phyloP scores from a whole-genome alignment of 2,888 invertebrate genomes.

The Sicus ferrugineus region DNA sequence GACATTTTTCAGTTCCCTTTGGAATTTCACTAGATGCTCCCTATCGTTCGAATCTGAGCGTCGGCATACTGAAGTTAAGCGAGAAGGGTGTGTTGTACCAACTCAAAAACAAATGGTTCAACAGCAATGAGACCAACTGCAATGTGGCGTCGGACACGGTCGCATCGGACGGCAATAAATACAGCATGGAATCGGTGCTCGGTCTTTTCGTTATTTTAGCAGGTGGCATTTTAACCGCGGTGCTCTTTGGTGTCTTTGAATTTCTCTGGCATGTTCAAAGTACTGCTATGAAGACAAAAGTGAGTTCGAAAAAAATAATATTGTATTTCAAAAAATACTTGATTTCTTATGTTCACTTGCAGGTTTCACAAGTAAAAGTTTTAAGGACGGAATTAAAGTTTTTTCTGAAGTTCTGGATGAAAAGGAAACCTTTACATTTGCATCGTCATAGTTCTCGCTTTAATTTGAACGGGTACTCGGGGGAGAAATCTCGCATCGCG shows the following conservation, averaged over 20 bases:
- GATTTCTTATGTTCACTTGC: neutral
- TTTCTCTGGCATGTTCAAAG: constrained; percentile 85
- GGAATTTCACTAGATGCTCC: constrained; percentile 72
- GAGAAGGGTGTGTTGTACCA: constrained; percentile 83
- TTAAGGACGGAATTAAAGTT: constrained; percentile 51
- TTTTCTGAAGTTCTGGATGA: constrained; percentile 51
- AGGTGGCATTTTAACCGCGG: constrained; percentile 74
- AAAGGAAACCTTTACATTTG: constrained; percentile 49
- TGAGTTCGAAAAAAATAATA: constrained; percentile 52
- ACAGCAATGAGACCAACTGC: constrained; percentile 67
- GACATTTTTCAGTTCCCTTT: neutral
- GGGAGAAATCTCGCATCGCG: constrained; percentile 7
- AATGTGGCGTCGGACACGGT: neutral
- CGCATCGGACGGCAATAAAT: constrained; percentile 36
- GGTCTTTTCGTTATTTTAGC: constrained; percentile 87
- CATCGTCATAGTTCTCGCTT: constrained; percentile 47
- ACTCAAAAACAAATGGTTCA: constrained; percentile 93
- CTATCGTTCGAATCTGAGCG: constrained; percentile 81
- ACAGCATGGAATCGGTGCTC: constrained; percentile 70
- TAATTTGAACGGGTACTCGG: constrained; percentile 50
- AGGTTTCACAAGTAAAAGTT: constrained; percentile 49
- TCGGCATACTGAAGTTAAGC: constrained; percentile 89
- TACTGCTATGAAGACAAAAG: constrained; percentile 78
- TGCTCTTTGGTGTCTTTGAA: constrained; percentile 79
- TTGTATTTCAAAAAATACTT: neutral